Evolutionary conservation across 2,113 vertebrate genomes (phyloP).

Genomic region (Calypte anna): DNA sequence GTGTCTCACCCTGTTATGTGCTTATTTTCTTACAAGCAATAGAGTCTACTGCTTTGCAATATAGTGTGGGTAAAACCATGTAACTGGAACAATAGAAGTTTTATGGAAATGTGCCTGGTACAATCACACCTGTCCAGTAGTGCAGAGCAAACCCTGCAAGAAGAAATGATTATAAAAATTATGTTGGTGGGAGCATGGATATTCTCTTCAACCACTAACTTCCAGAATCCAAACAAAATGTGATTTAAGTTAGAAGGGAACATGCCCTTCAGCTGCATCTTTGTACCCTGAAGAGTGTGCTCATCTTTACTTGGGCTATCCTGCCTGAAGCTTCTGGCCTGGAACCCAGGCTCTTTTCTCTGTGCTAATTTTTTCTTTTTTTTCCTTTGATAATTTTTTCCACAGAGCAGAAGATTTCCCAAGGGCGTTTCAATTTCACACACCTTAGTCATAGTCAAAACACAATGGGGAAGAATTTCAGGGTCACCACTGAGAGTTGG

Average conservation of each 20-base stretch:
- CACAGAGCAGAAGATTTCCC: neutral
- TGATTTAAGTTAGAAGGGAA: fast-evolving
- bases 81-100: neutral
- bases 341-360: neutral
- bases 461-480: neutral
- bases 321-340: neutral
- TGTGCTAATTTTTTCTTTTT: neutral
- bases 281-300: neutral
- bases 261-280: neutral
- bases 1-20: neutral
- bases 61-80: neutral
- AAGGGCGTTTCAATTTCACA: neutral
- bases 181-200: neutral
- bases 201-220: neutral
- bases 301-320: neutral
- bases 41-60: neutral
- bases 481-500: neutral
- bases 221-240: neutral
- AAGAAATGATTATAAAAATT: neutral
- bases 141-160: neutral
- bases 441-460: neutral
- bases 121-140: fast-evolving
- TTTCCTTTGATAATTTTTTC: neutral
- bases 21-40: neutral
- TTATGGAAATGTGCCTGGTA: neutral